Percentiles rank a stretch among this genome's conserved stretches.
These are phyloP conservation scores for Muscicapa adusta DNA, from an alignment of 2,113 vertebrate genomes.

Conservation along the genomic window DNA sequence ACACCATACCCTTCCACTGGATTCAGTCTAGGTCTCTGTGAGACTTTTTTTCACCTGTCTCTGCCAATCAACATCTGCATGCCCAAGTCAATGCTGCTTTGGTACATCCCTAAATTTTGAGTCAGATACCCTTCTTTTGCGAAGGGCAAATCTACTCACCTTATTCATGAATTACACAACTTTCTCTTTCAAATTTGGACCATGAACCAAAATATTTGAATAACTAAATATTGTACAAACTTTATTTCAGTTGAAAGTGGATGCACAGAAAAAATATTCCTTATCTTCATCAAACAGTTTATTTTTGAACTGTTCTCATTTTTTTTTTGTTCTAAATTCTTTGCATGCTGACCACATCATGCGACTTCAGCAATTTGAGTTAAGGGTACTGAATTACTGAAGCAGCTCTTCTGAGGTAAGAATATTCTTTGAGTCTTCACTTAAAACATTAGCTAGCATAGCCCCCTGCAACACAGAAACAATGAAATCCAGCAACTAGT, in stretches of 20 bases:
- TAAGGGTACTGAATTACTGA: not conserved
- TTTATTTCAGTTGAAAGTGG: not conserved
- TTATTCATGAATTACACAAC: not conserved
- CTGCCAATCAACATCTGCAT: not conserved
- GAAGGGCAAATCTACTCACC: not conserved
- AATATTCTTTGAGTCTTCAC: not conserved
- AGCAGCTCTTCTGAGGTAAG: not conserved
- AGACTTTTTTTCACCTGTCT: not conserved
- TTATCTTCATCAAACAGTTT: not conserved
- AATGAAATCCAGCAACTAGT: not conserved
- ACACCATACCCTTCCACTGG: not conserved
- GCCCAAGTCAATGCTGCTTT: not conserved
- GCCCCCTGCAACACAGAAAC: not conserved
- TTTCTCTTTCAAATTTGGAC: not conserved
- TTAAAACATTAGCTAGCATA: not conserved
- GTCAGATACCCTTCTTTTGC: not conserved
- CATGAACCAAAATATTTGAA: not conserved
- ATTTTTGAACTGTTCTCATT: not conserved
- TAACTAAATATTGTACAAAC: not conserved
- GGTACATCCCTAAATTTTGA: not conserved
- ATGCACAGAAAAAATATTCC: not conserved
- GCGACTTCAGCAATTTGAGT: not conserved
- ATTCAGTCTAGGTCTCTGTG: not conserved
- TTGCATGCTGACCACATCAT: not conserved
- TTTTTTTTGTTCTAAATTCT: not conserved